Evolutionary conservation across 92 coral and sea anemone species (phyloP), one percentile per base, ranked within the genome.

Genomic region (Phenganax marumi): DNA sequence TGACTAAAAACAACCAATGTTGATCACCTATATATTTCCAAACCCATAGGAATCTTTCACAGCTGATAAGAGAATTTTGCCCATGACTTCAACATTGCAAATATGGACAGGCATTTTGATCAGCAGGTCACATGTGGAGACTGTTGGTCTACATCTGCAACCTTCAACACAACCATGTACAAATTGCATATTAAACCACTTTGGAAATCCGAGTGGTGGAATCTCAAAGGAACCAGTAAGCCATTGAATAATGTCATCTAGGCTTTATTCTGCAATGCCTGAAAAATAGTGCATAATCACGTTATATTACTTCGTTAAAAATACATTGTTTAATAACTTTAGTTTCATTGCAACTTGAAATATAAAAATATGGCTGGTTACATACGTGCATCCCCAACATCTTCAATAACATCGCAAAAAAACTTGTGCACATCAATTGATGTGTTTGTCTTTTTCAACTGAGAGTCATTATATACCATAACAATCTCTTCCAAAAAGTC

Each of bases 71-170:
- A 58, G 65, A 14, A 58, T 64, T 64, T 64, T 46, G 16, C 33
- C 6, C 70, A 64, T 64, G 3, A 2, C 13, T 14, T 22, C 70
- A 22, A 64, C 16, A 3, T 13, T 25, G 46, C 17, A 9, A 16
- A 64, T 64, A 14, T 64, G 70, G 12, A 64, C 70, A 6, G 70
- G 70, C 70, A 25, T 64, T 18, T 22, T 64, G 10, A 64, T 18
- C 17, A 47, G 19, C 22, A 71, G 10, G 22, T 71, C 55, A 18
- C 76, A 71, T 18, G 76, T 71, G 10, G 76, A 71, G 23, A 51
- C 53, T 47, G 76, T 71, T 71, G 76, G 76, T 47, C 76, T 14
- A 47, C 54, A 71, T 71, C 39, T 71, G 22, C 76, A 71, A 10
- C 8, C 39, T 16, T 18, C 76, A 14, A 3, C 48, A 21, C 76